A percentile compares a stretch with the other conserved stretches of the same genome.
phyloP scores from a whole-genome alignment of 2,888 invertebrate genomes.

The Hypsopygia costalis region DNA sequence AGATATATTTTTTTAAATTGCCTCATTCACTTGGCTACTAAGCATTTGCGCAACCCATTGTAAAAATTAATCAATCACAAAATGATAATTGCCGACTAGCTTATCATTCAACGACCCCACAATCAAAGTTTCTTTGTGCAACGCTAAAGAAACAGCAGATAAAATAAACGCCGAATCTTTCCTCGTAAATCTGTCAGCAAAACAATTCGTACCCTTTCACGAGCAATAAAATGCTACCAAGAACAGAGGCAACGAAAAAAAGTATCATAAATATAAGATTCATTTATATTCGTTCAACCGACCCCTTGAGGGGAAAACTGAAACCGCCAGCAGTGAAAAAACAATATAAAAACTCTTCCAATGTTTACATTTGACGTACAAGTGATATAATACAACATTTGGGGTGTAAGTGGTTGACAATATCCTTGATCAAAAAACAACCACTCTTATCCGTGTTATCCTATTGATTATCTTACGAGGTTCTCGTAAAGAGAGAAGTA shows the following conservation, averaged over 20 bases:
- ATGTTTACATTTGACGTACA: conserved; percentile 24
- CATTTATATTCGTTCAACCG: conserved; percentile 76
- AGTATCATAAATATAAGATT: conserved; percentile 79
- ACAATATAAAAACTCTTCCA: conserved; percentile 34
- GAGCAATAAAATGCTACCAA: conserved; percentile 77
- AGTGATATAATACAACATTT: no score
- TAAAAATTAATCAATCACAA: background rate
- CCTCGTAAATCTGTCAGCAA: conserved; percentile 78
- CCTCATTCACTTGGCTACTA: conserved; percentile 6
- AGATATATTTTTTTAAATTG: no score
- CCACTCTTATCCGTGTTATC: no score
- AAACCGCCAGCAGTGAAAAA: conserved; percentile 49
- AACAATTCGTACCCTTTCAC: conserved; percentile 79
- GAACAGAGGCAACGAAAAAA: conserved; percentile 69
- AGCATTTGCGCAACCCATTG: background rate
- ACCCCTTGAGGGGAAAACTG: conserved; percentile 55
- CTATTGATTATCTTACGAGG: no score
- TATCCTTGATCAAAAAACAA: no score
- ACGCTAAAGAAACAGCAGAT: conserved; percentile 56
- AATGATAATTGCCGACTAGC: background rate
- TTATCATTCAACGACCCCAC: conserved; percentile 29
- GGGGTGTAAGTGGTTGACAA: no score
- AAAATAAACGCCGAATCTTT: conserved; percentile 75
- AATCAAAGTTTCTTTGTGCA: conserved; percentile 44
- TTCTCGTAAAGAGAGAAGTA: no score